Evolutionary conservation across 1,140 invertebrate species (phyloP).

Genomic region (Cephus cinctus): DNA sequence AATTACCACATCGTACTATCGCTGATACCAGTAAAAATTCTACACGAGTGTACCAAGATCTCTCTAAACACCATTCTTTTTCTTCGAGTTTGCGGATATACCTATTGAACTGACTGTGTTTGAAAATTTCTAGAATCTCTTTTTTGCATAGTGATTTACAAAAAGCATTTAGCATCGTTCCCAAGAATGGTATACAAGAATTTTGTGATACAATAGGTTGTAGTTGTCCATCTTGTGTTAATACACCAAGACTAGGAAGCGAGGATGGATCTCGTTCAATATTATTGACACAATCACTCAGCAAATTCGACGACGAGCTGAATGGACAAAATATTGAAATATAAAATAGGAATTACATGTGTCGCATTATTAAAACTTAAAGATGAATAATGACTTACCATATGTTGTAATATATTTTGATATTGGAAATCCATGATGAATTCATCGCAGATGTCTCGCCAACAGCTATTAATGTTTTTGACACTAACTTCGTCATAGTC

Average conservation of each 20-base stretch:
- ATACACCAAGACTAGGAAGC: slow-evolving; percentile 39
- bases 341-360: background rate
- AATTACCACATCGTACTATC: slow-evolving; percentile 23
- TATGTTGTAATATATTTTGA: slow-evolving; percentile 35
- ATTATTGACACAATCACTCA: slow-evolving; percentile 24
- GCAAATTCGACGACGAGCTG: slow-evolving; percentile 46
- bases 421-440: slow-evolving; percentile 29
- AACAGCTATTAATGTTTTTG: slow-evolving; percentile 32
- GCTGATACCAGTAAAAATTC: slow-evolving; percentile 40
- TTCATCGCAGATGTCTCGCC: slow-evolving; percentile 27
- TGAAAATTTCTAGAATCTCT: slow-evolving; percentile 28
- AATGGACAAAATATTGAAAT: slow-evolving; percentile 16
- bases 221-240: slow-evolving; percentile 39
- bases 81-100: slow-evolving; percentile 36
- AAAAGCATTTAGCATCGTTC: slow-evolving; percentile 27
- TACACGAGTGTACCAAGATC: slow-evolving; percentile 45
- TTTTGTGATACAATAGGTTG: slow-evolving; percentile 37
- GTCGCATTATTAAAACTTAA: background rate
- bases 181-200: slow-evolving; percentile 40
- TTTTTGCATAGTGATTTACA: slow-evolving; percentile 10
- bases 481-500: slow-evolving; percentile 39
- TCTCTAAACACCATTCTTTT: slow-evolving; percentile 40
- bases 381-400: slow-evolving; percentile 25
- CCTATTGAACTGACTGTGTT: slow-evolving; percentile 27
- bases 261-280: slow-evolving; percentile 36